Evolutionary conservation across 2,113 vertebrate species (phyloP), one percentile per base, ranked within the genome.

Genomic region (Mesitornis unicolor): DNA sequence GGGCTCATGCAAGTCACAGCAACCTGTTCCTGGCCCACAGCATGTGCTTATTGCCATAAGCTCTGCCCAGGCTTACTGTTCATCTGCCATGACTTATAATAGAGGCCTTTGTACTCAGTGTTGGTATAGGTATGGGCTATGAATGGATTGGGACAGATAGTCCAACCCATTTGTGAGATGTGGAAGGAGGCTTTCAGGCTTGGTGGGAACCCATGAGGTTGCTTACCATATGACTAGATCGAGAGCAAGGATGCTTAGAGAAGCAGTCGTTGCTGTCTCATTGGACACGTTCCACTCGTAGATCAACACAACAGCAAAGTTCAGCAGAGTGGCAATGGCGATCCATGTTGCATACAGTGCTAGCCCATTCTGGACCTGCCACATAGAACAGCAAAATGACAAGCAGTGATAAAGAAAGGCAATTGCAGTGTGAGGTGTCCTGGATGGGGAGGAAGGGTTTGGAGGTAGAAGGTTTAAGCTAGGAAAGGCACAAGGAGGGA

Each of bases 341-440:
- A 96, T 98, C 99, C 99, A 99, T 0, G 98, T 98, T n/a, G 98
- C 64, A 29, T 99, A 99, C 17, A 98, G 71, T 0, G 97, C 98
- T 95, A 99, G 94, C 65, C 98, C 98, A 3, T 99, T 99, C 95
- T 99, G 99, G 29, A 98, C 98, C 98, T 99, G 84, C 19, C 79
- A 86, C 0, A 0, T 9, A 87, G 36, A 53, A 95, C 48, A 88
- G 65, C 10, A 36, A 90, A 28, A 4, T n/a, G 65, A 70, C 21
- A 64, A 16, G 13, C 11, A 25, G 21, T 5, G 40, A 48, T 28
- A 64, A 61, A 45, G 21, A 20, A 16, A 4, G 19, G 17, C 25
- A 76, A 38, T 25, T 28, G 22, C 53, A 68, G 22, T 6, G 11
- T 2, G 8, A 76, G 31, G 20, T n/a, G 21, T 53, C 31, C 65